Evolutionary conservation across 1,140 invertebrate species (phyloP), one percentile per base, ranked within the genome.

Genomic region (Caenorhabditis latens): DNA sequence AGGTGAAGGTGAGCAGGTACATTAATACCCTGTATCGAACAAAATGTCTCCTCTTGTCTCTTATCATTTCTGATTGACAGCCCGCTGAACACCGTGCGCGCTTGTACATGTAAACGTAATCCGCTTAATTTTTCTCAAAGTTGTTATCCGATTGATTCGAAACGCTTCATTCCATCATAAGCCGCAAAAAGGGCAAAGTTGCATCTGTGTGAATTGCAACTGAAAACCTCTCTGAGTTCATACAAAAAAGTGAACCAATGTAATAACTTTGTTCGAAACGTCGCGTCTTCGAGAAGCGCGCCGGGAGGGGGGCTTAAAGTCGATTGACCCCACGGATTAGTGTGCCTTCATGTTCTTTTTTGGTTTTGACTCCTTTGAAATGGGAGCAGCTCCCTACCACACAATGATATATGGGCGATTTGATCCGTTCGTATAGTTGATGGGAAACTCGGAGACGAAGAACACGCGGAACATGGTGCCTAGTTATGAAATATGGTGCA

Each of bases 321-420:
- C 46, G n/a, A 79, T 79, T 79, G 71, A 79, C 71, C 71, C 71
- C 71, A 79, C 71, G 71, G 71, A 79, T 79, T 79, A 79, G 42
- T 43, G 46, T 79, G 71, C 53, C 24, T 79, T 42, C 67, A 42
- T 71, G 67, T 79, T 79, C 46, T 79, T 79, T 46, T 71, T 16
- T 71, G n/a, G 32, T 67, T 40, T 67, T 67, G 63, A 53, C 50
- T 16, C 16, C 13, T 16, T 61, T n/a, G 11, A 43, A 71, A 24
- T 40, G 40, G 40, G 61, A 3, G 57, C 16, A 58, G 46, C n/a
- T 4, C 40, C 71, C 71, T 53, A 14, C 71, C 21, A 19, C 46
- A 9, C 11, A 79, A 79, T 79, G 71, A 79, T 79, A 79, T 53
- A 79, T 79, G 43, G 46, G 9, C 71, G 43, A 50, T 79, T 79